Conservation (phyloP, 2,113 vertebrate species). For the Podarcis muralis region DNA sequence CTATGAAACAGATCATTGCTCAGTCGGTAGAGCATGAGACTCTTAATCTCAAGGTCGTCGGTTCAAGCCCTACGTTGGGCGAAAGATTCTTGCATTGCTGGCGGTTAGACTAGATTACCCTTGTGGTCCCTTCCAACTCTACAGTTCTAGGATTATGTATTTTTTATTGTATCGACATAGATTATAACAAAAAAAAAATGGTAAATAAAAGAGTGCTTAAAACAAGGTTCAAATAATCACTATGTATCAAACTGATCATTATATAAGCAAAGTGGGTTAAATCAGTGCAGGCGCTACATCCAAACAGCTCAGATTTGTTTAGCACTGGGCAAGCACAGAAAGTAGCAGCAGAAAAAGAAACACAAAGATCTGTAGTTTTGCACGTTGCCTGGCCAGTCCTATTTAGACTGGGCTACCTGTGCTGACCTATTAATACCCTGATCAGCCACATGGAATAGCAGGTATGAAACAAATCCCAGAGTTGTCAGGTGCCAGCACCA, state of each 20-base stretch:
- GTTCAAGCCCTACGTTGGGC: too few species aligned
- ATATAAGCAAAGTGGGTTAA: not conserved
- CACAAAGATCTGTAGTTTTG: not conserved
- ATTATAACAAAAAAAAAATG: not conserved
- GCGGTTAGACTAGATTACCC: too few species aligned
- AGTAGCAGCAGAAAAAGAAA: not conserved
- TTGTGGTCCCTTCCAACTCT: too few species aligned
- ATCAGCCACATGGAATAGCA: not conserved
- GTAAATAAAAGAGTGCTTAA: not conserved
- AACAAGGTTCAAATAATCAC: not conserved
- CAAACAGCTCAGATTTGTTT: not conserved
- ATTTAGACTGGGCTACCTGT: not conserved
- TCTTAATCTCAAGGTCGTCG: too few species aligned
- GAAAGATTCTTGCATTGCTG: too few species aligned
- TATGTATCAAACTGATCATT: not conserved
- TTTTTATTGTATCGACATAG: too few species aligned
- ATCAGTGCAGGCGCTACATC: not conserved
- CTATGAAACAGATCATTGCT: not conserved
- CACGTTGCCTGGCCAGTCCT: not conserved
- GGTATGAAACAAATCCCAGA: not conserved
- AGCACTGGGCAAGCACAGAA: not conserved
- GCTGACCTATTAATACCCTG: not conserved
- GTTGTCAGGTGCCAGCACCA: not conserved
- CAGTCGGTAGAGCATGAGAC: too few species aligned
- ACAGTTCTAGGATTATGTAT: too few species aligned